These are phyloP conservation scores for Limnephilus marmoratus DNA, from an alignment of 2,888 invertebrate genomes.

Conservation along the genomic window DNA sequence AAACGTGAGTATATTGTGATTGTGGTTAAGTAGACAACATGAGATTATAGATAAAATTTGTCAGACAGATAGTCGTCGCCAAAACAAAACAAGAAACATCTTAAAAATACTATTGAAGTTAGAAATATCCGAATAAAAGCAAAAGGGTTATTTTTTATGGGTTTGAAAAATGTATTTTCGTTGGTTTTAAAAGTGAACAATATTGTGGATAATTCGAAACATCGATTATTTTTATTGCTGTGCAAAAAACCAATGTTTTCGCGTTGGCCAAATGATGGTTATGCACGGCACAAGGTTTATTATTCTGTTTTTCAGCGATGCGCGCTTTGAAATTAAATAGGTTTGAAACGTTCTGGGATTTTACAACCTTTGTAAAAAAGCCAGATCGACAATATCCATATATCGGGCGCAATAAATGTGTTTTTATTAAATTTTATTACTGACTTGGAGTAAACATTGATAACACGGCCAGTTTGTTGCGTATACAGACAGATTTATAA, in stretches of 20 bases:
- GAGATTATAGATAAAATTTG: not conserved
- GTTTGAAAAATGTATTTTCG: no score
- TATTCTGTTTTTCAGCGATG: not conserved
- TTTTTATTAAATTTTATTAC: constrained; percentile 34
- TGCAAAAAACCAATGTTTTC: not conserved
- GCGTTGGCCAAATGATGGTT: not conserved
- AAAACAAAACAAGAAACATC: not conserved
- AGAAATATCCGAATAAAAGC: not conserved
- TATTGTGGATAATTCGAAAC: not conserved
- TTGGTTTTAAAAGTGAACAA: not conserved
- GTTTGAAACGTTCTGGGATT: not conserved
- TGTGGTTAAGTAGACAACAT: not conserved
- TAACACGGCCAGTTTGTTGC: not conserved
- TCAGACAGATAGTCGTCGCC: not conserved
- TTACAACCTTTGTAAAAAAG: not conserved
- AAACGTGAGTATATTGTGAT: not conserved
- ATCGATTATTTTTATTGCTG: not conserved
- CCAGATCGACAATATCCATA: not conserved
- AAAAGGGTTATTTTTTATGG: not conserved
- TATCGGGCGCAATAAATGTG: constrained; percentile 2
- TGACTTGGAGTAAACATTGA: not conserved
- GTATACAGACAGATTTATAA: constrained; percentile 18
- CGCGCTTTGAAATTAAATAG: not conserved
- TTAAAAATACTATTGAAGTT: not conserved
- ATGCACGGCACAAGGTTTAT: not conserved